Evolutionary conservation across 2,888 invertebrate genomes (phyloP), one percentile per base, ranked within the genome.

Genomic region (Yponomeuta sedellus): DNA sequence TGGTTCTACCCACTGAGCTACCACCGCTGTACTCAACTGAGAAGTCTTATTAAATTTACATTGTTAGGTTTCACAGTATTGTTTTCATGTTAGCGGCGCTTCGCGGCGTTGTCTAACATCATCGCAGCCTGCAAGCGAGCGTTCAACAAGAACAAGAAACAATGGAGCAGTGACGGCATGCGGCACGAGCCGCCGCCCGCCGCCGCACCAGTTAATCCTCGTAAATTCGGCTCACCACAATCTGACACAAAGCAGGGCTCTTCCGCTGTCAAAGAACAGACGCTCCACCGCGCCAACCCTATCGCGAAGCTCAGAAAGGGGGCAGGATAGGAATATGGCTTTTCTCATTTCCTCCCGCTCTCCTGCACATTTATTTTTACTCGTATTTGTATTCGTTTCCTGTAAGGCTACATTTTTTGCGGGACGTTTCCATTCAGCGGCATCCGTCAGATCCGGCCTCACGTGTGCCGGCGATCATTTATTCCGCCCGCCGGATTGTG

Each of bases 371-470:
- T 87, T 85, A 85, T 88, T 89, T 87, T 85, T 86, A 86, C 86
- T 84, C 73, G 79, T 85, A 83, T 90, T 88, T 88, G 87, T 89
- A 88, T 91, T 87, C 88, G 81, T 85, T 86, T 87, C 86, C 85
- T 83, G 88, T 85, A 77, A 80, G 79, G 81, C 78, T 77, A 81
- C 87, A 86, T 88, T 84, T 85, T 68, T 82, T 83, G 81, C 78
- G 78, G 79, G 82, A 84, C 82, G 78, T 81, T 82, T 83, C 81
- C 80, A 81, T 83, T 70, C 68, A 64, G 69, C 67, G 69, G 64
- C 63, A 69, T 69, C 67, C 63, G 70, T 70, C 67, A 67, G 68
- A 59, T 65, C 66, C 66, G 65, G 66, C 61, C 61, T 67, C 70
- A 69, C 69, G 69, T 63, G 69, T 67, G 67, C 66, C 61, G 57